A percentile compares a stretch with the other conserved stretches of the same genome.
Conservation (phyloP, 2,113 vertebrate species). For the Psettodes erumei region DNA sequence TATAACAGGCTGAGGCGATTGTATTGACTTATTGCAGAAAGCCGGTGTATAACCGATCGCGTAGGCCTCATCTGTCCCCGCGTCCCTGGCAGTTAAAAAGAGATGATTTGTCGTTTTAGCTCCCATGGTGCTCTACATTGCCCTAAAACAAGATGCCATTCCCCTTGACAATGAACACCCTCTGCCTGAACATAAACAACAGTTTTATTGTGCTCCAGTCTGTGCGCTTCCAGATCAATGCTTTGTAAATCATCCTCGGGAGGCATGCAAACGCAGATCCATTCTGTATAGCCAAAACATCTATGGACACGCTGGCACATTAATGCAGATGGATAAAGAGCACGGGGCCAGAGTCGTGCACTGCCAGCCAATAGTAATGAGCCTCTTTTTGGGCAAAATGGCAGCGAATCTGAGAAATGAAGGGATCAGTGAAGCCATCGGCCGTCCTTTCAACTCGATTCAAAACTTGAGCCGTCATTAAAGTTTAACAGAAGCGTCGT, state of each 20-base stretch:
- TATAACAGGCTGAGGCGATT: constrained; percentile 55
- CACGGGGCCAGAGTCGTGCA: neutral
- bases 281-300: constrained; percentile 30
- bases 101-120: constrained; percentile 74
- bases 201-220: constrained; percentile 71
- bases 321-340: constrained; percentile 58
- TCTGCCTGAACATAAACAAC: constrained; percentile 66
- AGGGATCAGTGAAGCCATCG: constrained; percentile 39
- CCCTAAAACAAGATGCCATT: constrained; percentile 66
- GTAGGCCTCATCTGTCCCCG: constrained; percentile 40
- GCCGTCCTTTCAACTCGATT: constrained; percentile 27
- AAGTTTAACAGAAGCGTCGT: constrained; percentile 54
- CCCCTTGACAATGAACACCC: constrained; percentile 66
- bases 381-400: constrained; percentile 27
- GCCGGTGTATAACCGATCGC: constrained; percentile 42
- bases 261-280: constrained; percentile 43
- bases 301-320: constrained; percentile 37
- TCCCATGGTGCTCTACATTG: constrained; percentile 55
- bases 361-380: constrained; percentile 25
- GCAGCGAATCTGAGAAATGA: constrained; percentile 7
- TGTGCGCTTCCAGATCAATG: constrained; percentile 60
- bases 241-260: constrained; percentile 71
- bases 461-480: constrained; percentile 45
- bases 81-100: constrained; percentile 58
- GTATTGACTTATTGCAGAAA: constrained; percentile 74